Percentiles rank a stretch among this genome's conserved stretches.
Evolutionary conservation across 2,113 vertebrate species (phyloP).

Genomic region (Hemibates koningsi): DNA sequence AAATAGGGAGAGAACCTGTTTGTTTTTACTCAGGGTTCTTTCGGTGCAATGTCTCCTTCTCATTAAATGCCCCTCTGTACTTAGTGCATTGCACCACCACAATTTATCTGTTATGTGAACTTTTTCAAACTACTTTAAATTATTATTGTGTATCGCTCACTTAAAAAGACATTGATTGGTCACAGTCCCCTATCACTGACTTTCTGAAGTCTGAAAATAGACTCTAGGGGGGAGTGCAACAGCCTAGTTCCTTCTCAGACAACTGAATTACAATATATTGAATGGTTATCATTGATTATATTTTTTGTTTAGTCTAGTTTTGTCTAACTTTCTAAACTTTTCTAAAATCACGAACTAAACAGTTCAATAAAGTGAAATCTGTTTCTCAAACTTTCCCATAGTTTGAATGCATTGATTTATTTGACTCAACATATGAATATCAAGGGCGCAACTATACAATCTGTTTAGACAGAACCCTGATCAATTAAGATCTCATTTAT

Average conservation of each 20-base stretch:
- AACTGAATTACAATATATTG: background rate
- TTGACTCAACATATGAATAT: constrained; percentile 48
- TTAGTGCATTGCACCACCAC: background rate
- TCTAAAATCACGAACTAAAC: background rate
- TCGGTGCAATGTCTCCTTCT: background rate
- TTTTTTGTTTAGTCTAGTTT: background rate
- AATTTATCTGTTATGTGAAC: background rate
- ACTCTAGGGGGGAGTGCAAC: background rate
- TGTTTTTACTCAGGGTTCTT: background rate
- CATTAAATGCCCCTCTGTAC: background rate
- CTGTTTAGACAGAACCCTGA: constrained; percentile 22
- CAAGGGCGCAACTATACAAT: constrained; percentile 32
- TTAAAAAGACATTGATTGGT: background rate
- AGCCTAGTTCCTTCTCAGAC: background rate
- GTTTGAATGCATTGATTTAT: constrained; percentile 34
- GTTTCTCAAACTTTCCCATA: constrained; percentile 1
- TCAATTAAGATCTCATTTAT: constrained; percentile 61
- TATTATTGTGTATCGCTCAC: background rate
- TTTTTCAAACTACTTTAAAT: background rate
- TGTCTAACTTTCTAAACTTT: background rate
- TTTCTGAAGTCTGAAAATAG: background rate
- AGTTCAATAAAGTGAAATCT: background rate
- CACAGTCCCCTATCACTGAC: background rate
- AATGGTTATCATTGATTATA: background rate
- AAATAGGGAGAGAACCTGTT: background rate